Evolutionary conservation across 2,888 invertebrate species (phyloP), one percentile per base, ranked within the genome.

Genomic region (Asteroscopus sphinx): DNA sequence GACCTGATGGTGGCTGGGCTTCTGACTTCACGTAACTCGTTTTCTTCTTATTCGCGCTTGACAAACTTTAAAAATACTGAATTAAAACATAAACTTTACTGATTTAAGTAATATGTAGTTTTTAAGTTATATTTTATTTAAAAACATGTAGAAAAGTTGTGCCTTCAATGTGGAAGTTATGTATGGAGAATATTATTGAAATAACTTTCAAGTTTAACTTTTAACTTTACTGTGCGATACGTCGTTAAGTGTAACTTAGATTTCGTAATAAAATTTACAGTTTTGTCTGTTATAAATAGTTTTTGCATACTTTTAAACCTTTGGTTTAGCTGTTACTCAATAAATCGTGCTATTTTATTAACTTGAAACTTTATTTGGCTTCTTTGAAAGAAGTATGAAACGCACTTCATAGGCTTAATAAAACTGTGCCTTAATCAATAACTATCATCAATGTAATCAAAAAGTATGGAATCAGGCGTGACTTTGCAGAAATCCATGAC

Each of bases 181-280:
- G 21, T 46, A 61, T 51, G 42, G 37, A 39, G 41, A 33, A 28
- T 40, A 47, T 55, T 47, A 55, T 60, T 25, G 3, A 59, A 56
- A 33, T 28, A 17, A 68, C 61, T 41, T 53, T 15, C 26, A 41
- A 54, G 26, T 45, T 49, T 11, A 42, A 37, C 17, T n/a, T 9
- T 28, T 9, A 28, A 54, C 8, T 28, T 9, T 21, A 51, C 46
- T 68, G 68, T 68, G 68, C 62, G 65, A 39, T 68, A 55, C 35
- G 1, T 25, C 11, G 1, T 1, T 46, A n/a, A 49, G 44, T 35
- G 4, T 25, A 25, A 25, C 8, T 16, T 33, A 7, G 21, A 8
- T 6, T 1, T 9, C 0, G 9, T 54, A 30, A 37, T 41, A 6
- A 15, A 9, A 30, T 35, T 32, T 17, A 7, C 0, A 39, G 0